phyloP scores from a whole-genome alignment of 2,888 invertebrate genomes.

The Creontiades dilutus region DNA sequence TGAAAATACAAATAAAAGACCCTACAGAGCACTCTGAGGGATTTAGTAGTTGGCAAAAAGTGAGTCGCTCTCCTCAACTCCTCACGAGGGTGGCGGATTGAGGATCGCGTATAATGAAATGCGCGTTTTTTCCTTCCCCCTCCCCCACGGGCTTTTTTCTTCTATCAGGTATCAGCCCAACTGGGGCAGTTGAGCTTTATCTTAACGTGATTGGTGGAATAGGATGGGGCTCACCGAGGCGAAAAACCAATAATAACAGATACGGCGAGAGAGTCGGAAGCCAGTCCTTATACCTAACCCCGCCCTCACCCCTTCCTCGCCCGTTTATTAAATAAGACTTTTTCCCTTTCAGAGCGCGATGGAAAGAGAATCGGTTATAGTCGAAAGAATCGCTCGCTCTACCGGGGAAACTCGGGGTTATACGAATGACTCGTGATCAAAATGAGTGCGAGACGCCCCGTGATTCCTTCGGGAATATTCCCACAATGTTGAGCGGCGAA shows the following conservation, averaged over 20 bases:
- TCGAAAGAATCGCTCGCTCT: background rate
- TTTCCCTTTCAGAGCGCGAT: conserved; percentile 13
- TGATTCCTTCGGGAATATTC: no score
- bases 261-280: conserved; percentile 22
- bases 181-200: conserved; percentile 24
- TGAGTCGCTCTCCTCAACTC: background rate
- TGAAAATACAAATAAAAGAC: no score
- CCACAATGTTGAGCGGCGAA: no score
- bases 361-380: conserved; percentile 2
- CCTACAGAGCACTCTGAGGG: no score
- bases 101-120: background rate
- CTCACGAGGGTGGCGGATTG: no score
- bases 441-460: no score
- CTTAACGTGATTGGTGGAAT: conserved; percentile 44
- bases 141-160: background rate
- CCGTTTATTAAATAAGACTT: conserved; percentile 35
- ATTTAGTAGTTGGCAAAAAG: background rate
- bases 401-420: background rate
- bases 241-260: conserved; percentile 46
- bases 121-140: background rate
- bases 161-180: background rate
- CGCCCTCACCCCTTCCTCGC: background rate
- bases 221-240: background rate
- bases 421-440: no score
- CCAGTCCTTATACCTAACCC: background rate